These are phyloP conservation scores for Antheraea yamamai DNA, from an alignment of 2,888 invertebrate species.

Conservation along the genomic window DNA sequence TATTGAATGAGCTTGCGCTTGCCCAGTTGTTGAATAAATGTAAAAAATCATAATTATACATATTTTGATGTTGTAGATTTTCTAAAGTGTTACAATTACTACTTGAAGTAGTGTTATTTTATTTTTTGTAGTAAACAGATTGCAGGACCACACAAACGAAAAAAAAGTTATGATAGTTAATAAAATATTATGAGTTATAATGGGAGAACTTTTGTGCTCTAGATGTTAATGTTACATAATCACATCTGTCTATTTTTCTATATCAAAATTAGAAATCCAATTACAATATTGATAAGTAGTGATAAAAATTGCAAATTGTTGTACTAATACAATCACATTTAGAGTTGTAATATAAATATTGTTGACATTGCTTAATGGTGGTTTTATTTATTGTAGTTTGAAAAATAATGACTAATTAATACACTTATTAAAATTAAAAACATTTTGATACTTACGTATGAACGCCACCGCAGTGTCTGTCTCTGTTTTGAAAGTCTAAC, in stretches of 20 bases:
- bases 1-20: constrained; percentile 20
- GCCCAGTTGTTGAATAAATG: constrained; percentile 16
- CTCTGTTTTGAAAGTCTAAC: no score
- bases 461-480: no score
- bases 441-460: not conserved
- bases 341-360: constrained; percentile 74
- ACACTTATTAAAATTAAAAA: constrained; percentile 11
- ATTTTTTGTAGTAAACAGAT: not conserved
- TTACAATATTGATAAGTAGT: constrained; percentile 46
- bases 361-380: constrained; percentile 77
- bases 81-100: constrained; percentile 9
- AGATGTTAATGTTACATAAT: constrained; percentile 61
- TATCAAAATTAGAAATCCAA: constrained; percentile 58
- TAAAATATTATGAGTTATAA: not conserved
- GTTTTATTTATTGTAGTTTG: constrained; percentile 55
- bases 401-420: constrained; percentile 6
- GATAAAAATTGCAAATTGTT: constrained; percentile 60
- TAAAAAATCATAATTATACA: constrained; percentile 18
- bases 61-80: constrained; percentile 15
- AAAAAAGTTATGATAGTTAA: constrained; percentile 14
- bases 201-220: constrained; percentile 48
- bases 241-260: constrained; percentile 75
- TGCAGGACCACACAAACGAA: constrained; percentile 14
- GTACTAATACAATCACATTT: constrained; percentile 61
- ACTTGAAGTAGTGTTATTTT: not conserved